These are phyloP conservation scores for Sthenelais limicola DNA, from an alignment of 2,888 invertebrate species.

Conservation along the genomic window DNA sequence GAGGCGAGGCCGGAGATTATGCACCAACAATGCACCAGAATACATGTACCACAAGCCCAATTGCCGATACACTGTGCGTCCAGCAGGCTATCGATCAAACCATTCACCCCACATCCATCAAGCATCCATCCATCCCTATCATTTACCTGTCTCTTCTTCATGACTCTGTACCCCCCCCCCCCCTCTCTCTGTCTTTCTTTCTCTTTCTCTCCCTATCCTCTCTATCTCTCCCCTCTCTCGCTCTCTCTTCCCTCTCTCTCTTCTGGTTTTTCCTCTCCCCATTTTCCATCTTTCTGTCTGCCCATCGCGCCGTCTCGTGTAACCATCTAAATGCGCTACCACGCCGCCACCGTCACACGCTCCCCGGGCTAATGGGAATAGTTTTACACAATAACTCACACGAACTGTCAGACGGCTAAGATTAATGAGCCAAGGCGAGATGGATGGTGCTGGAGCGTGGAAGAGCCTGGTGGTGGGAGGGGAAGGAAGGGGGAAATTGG, in stretches of 20 bases:
- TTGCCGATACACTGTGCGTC: too few species aligned
- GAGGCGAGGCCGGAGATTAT: too few species aligned
- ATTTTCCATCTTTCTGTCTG: not conserved
- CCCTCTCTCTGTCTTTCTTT: not conserved
- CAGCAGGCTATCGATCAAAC: too few species aligned
- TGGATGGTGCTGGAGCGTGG: not conserved
- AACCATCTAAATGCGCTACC: constrained; percentile 7
- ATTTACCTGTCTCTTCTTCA: too few species aligned
- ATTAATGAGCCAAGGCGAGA: constrained; percentile 21
- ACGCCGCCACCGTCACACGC: constrained; percentile 1
- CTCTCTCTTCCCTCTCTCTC: constrained; percentile 8
- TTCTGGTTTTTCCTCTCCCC: not conserved
- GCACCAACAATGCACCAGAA: too few species aligned
- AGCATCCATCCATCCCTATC: too few species aligned
- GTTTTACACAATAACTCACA: constrained; percentile 35
- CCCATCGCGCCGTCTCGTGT: constrained; percentile 10
- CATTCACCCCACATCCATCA: too few species aligned
- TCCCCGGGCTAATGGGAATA: constrained; percentile 23
- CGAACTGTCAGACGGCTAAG: constrained; percentile 24
- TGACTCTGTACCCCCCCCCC: not conserved
- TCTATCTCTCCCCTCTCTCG: not conserved
- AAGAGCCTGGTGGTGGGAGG: not conserved
- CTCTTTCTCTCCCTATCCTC: not conserved
- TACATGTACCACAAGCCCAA: too few species aligned
- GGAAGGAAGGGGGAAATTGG: not conserved